Evolutionary conservation across 2,888 invertebrate species (phyloP).

Genomic region (Hypomecis punctinalis): DNA sequence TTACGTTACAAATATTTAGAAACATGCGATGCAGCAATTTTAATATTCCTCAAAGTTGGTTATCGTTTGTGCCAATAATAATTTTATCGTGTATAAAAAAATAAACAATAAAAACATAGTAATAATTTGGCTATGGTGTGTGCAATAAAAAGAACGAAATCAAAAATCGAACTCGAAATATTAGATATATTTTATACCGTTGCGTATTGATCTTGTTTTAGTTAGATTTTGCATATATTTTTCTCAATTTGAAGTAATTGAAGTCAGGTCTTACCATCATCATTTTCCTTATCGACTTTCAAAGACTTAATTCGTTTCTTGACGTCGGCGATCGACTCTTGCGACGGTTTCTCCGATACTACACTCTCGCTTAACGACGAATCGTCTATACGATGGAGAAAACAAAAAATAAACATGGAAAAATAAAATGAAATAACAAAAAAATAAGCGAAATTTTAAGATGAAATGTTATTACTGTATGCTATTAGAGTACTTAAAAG

Average conservation of each 20-base stretch:
- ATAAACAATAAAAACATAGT: slow-evolving; percentile 35
- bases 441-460: slow-evolving; percentile 34
- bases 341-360: slow-evolving; percentile 66
- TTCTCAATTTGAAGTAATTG: slow-evolving; percentile 17
- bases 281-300: slow-evolving; percentile 79
- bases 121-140: slow-evolving; percentile 57
- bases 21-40: slow-evolving; percentile 57
- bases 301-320: slow-evolving; percentile 79
- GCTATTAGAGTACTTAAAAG: background rate
- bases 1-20: slow-evolving; percentile 41
- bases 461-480: slow-evolving; percentile 13
- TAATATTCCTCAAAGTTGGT: slow-evolving; percentile 78
- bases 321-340: slow-evolving; percentile 76
- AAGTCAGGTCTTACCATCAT: slow-evolving; percentile 72
- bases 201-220: slow-evolving; percentile 2
- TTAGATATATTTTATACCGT: slow-evolving; percentile 10
- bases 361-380: slow-evolving; percentile 66
- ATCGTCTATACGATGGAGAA: slow-evolving; percentile 54
- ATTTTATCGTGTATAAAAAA: slow-evolving; percentile 4
- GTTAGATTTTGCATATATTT: background rate
- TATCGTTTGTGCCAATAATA: slow-evolving; percentile 28
- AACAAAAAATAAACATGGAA: slow-evolving; percentile 45
- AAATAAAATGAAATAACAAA: slow-evolving; percentile 44
- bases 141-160: slow-evolving; percentile 37
- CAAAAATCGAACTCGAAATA: slow-evolving; percentile 6